Evolutionary conservation across 2,888 invertebrate species (phyloP).

Genomic region (Lycaena phlaeas): DNA sequence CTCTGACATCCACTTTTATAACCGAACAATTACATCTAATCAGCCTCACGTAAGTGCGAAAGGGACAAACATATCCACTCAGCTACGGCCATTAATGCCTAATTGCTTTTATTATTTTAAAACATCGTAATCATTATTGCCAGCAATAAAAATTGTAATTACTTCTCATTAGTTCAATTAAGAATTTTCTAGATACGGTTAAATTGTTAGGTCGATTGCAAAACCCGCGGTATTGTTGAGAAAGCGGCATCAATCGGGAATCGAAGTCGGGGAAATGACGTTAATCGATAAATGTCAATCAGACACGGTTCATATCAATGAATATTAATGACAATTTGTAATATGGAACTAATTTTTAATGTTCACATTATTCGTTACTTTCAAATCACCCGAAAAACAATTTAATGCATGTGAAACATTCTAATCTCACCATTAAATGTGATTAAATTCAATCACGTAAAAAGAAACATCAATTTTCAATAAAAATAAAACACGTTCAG

Average conservation of each 20-base stretch:
- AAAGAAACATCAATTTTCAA: not conserved
- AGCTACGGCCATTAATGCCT: conserved; percentile 66
- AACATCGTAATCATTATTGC: conserved; percentile 72
- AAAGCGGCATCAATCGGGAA: conserved; percentile 47
- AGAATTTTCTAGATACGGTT: conserved; percentile 71
- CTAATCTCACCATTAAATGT: conserved; percentile 5
- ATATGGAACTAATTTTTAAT: conserved; percentile 65
- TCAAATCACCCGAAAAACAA: conserved; percentile 12
- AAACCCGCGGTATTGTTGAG: conserved; percentile 53
- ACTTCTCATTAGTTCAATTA: conserved; percentile 74
- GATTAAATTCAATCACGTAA: conserved; percentile 2
- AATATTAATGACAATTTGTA: conserved; percentile 57
- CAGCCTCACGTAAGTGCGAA: conserved; percentile 36
- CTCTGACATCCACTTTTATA: conserved; percentile 70
- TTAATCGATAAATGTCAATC: conserved; percentile 54
- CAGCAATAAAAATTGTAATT: conserved; percentile 71
- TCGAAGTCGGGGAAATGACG: conserved; percentile 50
- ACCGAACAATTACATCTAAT: conserved; percentile 71
- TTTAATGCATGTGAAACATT: too few species aligned
- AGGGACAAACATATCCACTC: conserved; percentile 43
- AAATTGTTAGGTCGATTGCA: conserved; percentile 64
- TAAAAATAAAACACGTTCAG: not conserved
- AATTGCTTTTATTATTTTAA: conserved; percentile 74
- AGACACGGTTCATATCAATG: conserved; percentile 64
- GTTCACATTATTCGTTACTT: conserved; percentile 38